These are phyloP conservation scores for Drosophila nigritarsus DNA, from an alignment of 2,888 invertebrate species.

Conservation along the genomic window DNA sequence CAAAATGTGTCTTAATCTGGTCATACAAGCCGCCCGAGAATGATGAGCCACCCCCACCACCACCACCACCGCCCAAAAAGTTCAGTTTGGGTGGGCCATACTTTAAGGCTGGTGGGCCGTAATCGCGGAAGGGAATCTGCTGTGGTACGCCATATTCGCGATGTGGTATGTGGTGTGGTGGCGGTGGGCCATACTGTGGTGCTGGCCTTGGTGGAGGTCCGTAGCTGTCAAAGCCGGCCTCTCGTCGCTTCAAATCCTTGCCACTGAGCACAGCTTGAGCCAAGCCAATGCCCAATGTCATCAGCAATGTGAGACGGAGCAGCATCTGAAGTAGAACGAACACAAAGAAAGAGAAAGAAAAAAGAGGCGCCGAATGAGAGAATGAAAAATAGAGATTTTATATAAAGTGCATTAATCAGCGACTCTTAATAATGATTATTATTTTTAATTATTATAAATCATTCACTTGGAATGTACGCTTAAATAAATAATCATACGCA, in stretches of 20 bases:
- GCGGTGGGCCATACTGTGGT: constrained; percentile 84
- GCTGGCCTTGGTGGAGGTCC: constrained; percentile 87
- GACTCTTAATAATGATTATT: not conserved
- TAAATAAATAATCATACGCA: not conserved
- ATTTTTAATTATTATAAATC: not conserved
- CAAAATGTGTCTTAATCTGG: constrained; percentile 84
- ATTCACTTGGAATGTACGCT: not conserved
- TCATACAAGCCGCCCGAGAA: constrained; percentile 74
- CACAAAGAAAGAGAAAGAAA: no score
- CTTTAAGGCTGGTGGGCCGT: constrained; percentile 83
- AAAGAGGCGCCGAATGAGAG: not conserved
- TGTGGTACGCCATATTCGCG: constrained; percentile 85
- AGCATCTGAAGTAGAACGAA: constrained; percentile 56
- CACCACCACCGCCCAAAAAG: constrained; percentile 85
- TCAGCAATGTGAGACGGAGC: constrained; percentile 64
- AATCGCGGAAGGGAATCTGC: constrained; percentile 83
- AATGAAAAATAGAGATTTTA: not conserved
- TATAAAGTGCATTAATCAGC: not conserved
- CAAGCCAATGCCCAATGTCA: constrained; percentile 51
- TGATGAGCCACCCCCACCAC: constrained; percentile 76
- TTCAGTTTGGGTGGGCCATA: constrained; percentile 86
- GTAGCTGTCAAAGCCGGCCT: constrained; percentile 84
- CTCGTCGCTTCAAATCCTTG: constrained; percentile 76
- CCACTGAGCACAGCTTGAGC: constrained; percentile 74
- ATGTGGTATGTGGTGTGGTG: constrained; percentile 86